Conservation (phyloP, 2,797 vertebrate species). For the Mormyrops boulengeri region DNA sequence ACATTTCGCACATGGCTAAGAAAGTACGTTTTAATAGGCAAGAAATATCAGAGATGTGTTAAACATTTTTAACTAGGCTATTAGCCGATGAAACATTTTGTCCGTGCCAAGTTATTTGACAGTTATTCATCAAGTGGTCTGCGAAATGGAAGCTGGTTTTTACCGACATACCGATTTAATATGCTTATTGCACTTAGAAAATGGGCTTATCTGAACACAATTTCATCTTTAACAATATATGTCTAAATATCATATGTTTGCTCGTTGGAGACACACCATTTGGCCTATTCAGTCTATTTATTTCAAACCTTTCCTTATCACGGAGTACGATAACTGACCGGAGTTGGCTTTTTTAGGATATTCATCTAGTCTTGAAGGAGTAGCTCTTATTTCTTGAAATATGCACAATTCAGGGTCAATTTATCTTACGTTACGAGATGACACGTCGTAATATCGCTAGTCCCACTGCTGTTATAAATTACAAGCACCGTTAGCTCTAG, state of each 20-base stretch:
- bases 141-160: not conserved
- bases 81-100: not conserved
- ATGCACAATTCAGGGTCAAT: not conserved
- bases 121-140: not conserved
- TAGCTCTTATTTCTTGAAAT: not conserved
- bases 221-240: not conserved
- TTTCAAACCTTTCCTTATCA: not conserved
- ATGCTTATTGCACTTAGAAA: not conserved
- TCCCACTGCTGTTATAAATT: not conserved
- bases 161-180: slow-evolving; percentile 5
- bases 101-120: not conserved
- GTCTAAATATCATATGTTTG: not conserved
- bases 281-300: not conserved
- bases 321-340: not conserved
- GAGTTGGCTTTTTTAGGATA: not conserved
- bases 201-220: not conserved
- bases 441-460: not conserved
- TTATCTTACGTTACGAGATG: not conserved
- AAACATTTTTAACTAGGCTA: not conserved
- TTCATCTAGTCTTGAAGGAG: not conserved
- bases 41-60: not conserved
- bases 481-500: not conserved
- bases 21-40: not conserved
- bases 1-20: not conserved
- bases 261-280: not conserved